Evolutionary conservation across 2,797 vertebrate genomes (phyloP), one percentile per base, ranked within the genome.

Genomic region (Podarcis lilfordi): DNA sequence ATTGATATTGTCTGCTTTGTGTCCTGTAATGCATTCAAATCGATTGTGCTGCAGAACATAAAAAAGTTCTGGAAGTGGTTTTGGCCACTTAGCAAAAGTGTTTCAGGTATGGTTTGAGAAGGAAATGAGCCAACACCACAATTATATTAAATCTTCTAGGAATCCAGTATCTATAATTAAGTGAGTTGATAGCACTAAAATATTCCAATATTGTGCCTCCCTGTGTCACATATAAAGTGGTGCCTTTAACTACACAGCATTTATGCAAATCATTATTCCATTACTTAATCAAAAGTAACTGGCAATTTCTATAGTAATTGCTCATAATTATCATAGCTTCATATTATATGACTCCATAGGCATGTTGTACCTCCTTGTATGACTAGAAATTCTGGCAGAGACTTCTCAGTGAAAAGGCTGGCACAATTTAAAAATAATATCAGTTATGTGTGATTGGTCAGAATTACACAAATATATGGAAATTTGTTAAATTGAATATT

Each of bases 101-200:
- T 69, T 69, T 64, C 11, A 71, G n/a, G 40, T 8, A 1, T 4
- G 50, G 17, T 50, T 4, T 79, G 1, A 45, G 40, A 80, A 72
- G 45, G 69, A 92, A 74, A 71, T 45, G 81, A 92, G 86, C 40
- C 66, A 66, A 5, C 68, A 4, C 66, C 75, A 5, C 29, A 75
- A n/a, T 59, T 91, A 6, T 45, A 87, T 71, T 86, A 72, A 21
- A 82, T 84, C n/a, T 90, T 88, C 19, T 78, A 89, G 88, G 29
- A 88, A 1, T 86, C 72, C 55, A 66, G 10, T 61, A 3, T 75
- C 72, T 55, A 75, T 91, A 89, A 88, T 80, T 94, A 90, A 88
- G 32, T 55, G 17, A 84, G 29, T 72, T 13, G 83, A 29, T 74
- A 84, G 82, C 27, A 29, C 3, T 29, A 37, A 61, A 85, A 19